Conservation (phyloP, 2,888 invertebrate species). For the Hymenopus coronatus region DNA sequence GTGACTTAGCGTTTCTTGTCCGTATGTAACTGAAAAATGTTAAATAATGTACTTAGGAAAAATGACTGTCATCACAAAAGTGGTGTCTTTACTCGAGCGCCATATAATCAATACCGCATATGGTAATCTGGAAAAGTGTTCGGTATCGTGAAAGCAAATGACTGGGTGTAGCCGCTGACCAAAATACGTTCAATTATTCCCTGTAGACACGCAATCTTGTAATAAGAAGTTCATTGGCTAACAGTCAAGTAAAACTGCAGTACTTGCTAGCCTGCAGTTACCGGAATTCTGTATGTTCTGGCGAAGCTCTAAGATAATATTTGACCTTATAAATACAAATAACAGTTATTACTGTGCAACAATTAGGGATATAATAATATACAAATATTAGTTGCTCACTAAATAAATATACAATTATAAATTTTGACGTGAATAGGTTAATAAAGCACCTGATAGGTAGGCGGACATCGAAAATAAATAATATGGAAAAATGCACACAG, state of each 20-base stretch:
- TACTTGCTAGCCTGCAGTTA: not conserved
- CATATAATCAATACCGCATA: not conserved
- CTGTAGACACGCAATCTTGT: not conserved
- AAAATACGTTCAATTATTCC: not conserved
- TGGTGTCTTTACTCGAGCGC: not conserved
- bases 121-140: not conserved
- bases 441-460: no score
- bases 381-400: no score
- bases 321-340: no score
- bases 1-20: no score
- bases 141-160: not conserved
- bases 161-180: not conserved
- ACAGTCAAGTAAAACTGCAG: not conserved
- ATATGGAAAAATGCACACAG: no score
- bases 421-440: no score
- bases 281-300: not conserved
- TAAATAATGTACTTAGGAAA: no score
- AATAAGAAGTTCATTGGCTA: not conserved
- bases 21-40: no score
- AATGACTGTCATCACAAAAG: not conserved
- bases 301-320: not conserved
- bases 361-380: no score
- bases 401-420: no score
- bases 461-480: no score
- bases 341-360: no score